Base-by-base conservation (phyloP, 1,140 invertebrate species). In the Zaprionus capensis region DNA sequence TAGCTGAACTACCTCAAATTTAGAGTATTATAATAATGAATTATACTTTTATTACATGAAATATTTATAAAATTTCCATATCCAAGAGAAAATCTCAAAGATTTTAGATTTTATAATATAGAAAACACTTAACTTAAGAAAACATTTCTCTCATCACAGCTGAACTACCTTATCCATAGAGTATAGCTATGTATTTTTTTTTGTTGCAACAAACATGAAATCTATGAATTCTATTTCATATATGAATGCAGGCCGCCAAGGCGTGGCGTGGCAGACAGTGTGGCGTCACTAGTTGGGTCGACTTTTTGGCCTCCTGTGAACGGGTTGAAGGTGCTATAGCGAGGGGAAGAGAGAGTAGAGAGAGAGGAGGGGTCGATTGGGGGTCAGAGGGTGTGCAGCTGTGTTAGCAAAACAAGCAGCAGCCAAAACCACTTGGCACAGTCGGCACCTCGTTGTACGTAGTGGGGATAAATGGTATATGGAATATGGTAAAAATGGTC, bases 381-480 rank as follows among this genome's bases (percentile, higher is more conserved):
- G 38, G 38, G 76, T 51, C 31, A 46, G 44, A 31, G 56, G 41
- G 31, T 62, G 64, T 69, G 78, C 57, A 41, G n/a, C 68, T 46
- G 49, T 31, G 84, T 84, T 87, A 87, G 88, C 81, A 88, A 88
- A 88, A 90, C 84, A 88, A 90, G 85, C 57, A 78, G 74, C 85
- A 79, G 84, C 84, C 85, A 88, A 88, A 88, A 88, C 85, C 84
- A 88, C 85, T 88, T 88, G 84, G 84, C 84, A 88, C 72, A 72
- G 78, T 67, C 81, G 68, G 85, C 84, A 90, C 74, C 83, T 88
- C 70, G 83, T 75, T 86, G 84, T 86, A 80, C 73, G 71, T 72
- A 49, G 46, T 24, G 46, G 46, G 46, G 46, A 51, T 51, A 51
- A 51, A 51, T 51, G 46, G 46, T 51, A 51, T 51, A 67, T 46